Conservation (phyloP, 2,113 vertebrate genomes). For the Cygnus buccinator region DNA sequence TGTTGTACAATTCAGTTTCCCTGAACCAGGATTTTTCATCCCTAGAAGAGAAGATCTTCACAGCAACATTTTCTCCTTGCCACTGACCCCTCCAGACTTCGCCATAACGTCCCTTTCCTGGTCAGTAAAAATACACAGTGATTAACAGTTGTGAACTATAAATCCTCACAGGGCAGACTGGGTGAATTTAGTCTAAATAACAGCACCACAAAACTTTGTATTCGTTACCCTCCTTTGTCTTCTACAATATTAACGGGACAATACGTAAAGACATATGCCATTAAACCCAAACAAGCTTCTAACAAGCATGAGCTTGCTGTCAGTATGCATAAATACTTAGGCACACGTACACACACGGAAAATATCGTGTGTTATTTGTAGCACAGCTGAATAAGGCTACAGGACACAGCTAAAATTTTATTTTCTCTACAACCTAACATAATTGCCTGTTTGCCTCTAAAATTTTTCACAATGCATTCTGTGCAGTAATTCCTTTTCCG, state of each 20-base stretch:
- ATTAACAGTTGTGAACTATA: background rate
- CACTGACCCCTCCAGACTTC: slow-evolving; percentile 98
- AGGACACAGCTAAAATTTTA: too few species aligned
- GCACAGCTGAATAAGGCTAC: background rate
- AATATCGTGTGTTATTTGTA: background rate
- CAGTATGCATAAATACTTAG: too few species aligned
- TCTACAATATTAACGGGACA: background rate
- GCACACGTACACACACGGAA: background rate
- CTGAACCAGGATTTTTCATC: slow-evolving; percentile 99
- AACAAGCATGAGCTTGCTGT: background rate
- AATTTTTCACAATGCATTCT: background rate
- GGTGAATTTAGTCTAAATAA: background rate
- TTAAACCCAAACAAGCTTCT: background rate
- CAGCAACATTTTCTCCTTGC: slow-evolving; percentile 97
- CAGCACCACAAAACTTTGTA: background rate
- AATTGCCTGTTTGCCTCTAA: background rate
- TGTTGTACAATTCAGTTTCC: slow-evolving; percentile 98
- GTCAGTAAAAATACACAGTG: background rate
- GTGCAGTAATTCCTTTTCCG: background rate
- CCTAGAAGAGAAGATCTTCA: slow-evolving; percentile 98
- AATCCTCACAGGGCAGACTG: too few species aligned
- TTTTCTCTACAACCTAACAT: background rate
- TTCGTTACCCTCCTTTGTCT: too few species aligned
- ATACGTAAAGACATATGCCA: background rate
- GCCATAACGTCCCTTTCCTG: slow-evolving; percentile 96